phyloP scores from a whole-genome alignment of 2,888 invertebrate species.

The Ceratothoa steindachneri region DNA sequence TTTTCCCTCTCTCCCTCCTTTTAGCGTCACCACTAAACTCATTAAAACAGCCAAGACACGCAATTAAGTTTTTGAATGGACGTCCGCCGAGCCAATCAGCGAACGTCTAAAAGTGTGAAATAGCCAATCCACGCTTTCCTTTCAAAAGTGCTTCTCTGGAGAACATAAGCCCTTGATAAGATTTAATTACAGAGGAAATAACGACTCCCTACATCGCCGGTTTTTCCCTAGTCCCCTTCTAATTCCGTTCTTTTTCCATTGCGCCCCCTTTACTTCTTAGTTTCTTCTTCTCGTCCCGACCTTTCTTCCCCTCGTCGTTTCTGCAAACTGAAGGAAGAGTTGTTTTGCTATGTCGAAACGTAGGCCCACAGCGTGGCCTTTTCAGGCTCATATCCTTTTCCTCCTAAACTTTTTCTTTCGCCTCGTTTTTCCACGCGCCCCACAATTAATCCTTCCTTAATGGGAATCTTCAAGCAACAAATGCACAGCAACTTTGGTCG shows the following conservation, averaged over 20 bases:
- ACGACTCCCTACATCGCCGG: neutral
- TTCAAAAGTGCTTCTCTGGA: conserved; percentile 35
- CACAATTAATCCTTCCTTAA: conserved; percentile 8
- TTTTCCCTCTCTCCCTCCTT: conserved; percentile 29
- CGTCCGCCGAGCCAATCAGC: conserved; percentile 39
- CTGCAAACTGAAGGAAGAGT: neutral
- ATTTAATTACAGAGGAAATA: conserved; percentile 38
- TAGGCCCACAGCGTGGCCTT: no score
- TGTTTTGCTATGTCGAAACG: neutral
- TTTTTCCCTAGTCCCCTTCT: conserved; percentile 10
- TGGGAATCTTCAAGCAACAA: conserved; percentile 3
- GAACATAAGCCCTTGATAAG: conserved; percentile 45
- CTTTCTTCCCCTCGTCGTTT: neutral
- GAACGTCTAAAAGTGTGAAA: conserved; percentile 44
- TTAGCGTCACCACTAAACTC: conserved; percentile 41
- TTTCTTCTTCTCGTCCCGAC: no score
- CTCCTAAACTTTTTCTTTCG: neutral
- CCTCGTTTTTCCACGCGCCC: neutral
- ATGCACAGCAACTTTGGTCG: neutral
- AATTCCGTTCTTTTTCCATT: neutral
- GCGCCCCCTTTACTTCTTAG: neutral
- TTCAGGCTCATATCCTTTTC: no score
- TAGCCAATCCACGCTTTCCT: conserved; percentile 37
- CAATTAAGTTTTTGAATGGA: conserved; percentile 47
- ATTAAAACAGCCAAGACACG: conserved; percentile 43